Base-by-base conservation (phyloP, 2,797 vertebrate genomes). In the Astyanax mexicanus region DNA sequence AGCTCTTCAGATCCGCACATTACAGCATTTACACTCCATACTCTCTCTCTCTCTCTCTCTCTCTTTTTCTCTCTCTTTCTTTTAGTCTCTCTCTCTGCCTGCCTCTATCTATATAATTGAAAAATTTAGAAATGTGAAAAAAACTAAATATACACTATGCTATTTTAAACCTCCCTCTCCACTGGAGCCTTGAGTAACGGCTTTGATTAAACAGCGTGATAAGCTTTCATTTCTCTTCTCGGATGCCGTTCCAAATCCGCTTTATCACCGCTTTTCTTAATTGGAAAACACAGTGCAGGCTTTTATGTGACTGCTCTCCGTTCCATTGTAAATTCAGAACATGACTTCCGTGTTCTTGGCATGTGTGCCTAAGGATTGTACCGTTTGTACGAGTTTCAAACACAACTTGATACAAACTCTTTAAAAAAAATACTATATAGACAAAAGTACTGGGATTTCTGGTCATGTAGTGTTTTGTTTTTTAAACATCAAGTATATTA, bases 261-360 rank as follows among this genome's bases (percentile, higher is more conserved):
- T 83, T 83, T 84, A 83, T 84, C 73, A 51, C 79, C 32, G 19
- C 58, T 19, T 49, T n/a, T 70, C 78, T 83, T 87, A 87, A 87
- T 84, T 81, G 81, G 69, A 67, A 75, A 83, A 78, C 67, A 77
- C 71, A 69, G 65, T 68, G 19, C 51, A 45, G 44, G 69, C 66
- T 74, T 77, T 81, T 64, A 64, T 69, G 49, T 55, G 45, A 13
- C 64, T 47, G 44, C n/a, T 27, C 49, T 75, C 68, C 68, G 54
- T 74, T 69, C 75, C 29, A 49, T 72, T 77, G 68, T 73, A 37
- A 75, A 72, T 66, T 77, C 66, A 79, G 54, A 71, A 79, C 74
- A 66, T 61, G 69, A 57, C 94, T 93, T 93, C 1, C 2, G 3
- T 15, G 92, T 93, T 91, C 94, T 37, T 49, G 21, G 9, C 49